Conservation (phyloP, 35 echinoderm and acorn worm genomes). For the Anneissia japonica region DNA sequence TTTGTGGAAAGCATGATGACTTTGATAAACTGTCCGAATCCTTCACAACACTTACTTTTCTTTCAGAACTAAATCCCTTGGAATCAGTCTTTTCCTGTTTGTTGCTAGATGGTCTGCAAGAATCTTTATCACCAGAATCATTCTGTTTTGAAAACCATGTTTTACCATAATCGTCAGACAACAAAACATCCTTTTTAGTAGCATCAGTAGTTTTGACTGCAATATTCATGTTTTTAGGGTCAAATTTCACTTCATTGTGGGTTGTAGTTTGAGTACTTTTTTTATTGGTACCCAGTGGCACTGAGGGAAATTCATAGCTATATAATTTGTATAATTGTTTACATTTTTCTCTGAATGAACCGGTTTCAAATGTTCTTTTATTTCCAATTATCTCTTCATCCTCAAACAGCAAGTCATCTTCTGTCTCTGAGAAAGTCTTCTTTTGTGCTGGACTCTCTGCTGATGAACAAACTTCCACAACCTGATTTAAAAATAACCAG, state of each 20-base stretch:
- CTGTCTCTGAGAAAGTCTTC: background rate
- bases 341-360: background rate
- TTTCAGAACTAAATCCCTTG: background rate
- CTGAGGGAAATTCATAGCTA: background rate
- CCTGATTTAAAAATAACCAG: background rate
- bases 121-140: no score
- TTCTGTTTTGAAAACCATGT: no score
- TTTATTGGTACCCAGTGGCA: background rate
- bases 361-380: background rate
- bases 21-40: background rate
- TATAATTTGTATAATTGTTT: background rate
- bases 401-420: background rate
- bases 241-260: background rate
- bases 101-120: background rate
- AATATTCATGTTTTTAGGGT: no score
- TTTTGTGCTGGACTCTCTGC: background rate
- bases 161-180: background rate
- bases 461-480: background rate
- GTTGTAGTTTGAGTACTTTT: background rate
- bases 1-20: no score
- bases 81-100: background rate
- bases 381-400: background rate
- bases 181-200: background rate
- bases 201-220: no score
- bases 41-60: background rate